phyloP scores from a whole-genome alignment of 2,888 invertebrate genomes.

The Desoria tigrina region DNA sequence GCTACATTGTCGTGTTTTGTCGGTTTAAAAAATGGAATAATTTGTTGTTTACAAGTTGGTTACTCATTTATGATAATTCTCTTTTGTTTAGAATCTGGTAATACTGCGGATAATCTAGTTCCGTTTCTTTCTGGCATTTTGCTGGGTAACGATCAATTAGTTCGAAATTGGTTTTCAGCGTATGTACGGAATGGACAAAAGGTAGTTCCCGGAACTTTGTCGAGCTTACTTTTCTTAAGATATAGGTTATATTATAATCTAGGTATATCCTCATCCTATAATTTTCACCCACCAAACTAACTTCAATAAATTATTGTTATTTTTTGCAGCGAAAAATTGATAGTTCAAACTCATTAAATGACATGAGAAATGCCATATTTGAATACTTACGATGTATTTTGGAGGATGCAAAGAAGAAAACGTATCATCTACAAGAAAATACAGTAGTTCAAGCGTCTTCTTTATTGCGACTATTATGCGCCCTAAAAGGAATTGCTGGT shows the following conservation, averaged over 20 bases:
- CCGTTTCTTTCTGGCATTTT: conserved; percentile 85
- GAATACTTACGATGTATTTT: conserved; percentile 40
- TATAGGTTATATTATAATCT: conserved; percentile 5
- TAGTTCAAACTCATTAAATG: conserved; percentile 39
- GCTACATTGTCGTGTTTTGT: too few relatives aligned
- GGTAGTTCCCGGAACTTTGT: conserved; percentile 52
- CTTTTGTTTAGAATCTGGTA: conserved; percentile 34
- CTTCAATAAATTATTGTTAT: background rate
- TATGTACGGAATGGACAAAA: conserved; percentile 86
- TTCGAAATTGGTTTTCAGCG: conserved; percentile 88
- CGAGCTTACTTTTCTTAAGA: too few relatives aligned
- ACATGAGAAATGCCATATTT: conserved; percentile 49
- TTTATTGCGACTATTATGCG: conserved; percentile 84
- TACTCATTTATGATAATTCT: background rate
- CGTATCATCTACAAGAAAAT: conserved; percentile 22
- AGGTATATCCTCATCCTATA: too few relatives aligned
- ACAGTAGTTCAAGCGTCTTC: conserved; percentile 80
- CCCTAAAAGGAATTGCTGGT: conserved; percentile 86
- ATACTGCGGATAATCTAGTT: conserved; percentile 63
- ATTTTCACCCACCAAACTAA: too few relatives aligned
- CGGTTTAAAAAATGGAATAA: too few relatives aligned
- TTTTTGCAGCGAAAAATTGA: conserved; percentile 46
- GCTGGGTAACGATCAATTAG: conserved; percentile 84
- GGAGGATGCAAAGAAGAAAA: conserved; percentile 28
- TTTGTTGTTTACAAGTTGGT: too few relatives aligned